These are phyloP conservation scores for Tringa solitaria DNA, from an alignment of 2,113 vertebrate species.

Conservation along the genomic window DNA sequence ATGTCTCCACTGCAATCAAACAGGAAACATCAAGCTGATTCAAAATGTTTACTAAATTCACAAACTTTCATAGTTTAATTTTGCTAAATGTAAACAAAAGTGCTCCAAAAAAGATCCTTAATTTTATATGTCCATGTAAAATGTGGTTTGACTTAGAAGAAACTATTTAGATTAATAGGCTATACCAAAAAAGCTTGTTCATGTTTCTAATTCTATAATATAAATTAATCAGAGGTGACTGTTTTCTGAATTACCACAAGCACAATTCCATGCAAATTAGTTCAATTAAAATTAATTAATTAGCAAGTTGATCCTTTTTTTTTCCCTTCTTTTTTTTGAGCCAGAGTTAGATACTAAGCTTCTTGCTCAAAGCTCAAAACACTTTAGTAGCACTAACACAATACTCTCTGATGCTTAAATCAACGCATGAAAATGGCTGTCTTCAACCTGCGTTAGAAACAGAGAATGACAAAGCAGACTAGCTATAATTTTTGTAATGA, in stretches of 20 bases:
- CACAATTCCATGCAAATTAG: not conserved
- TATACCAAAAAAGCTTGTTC: not conserved
- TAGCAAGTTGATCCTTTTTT: not conserved
- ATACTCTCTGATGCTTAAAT: not conserved
- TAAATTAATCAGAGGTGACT: slow-evolving; percentile 43
- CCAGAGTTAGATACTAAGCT: not conserved
- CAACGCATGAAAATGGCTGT: not conserved
- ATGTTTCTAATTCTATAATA: not conserved
- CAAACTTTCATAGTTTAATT: not conserved
- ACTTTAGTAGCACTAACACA: not conserved
- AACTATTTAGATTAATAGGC: not conserved
- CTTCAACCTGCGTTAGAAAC: not conserved
- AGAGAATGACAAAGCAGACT: not conserved
- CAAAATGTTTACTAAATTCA: not conserved
- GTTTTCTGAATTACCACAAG: not conserved
- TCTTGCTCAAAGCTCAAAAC: not conserved
- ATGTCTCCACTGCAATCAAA: not conserved
- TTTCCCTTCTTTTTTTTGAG: accelerated
- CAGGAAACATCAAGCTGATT: not conserved
- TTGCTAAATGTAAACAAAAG: not conserved
- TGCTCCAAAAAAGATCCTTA: not conserved
- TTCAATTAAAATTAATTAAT: slow-evolving; percentile 26
- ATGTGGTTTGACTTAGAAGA: not conserved
- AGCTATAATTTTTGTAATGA: not conserved
- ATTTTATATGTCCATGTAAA: not conserved